These are phyloP conservation scores for Avahi laniger DNA, from an alignment of 2,797 vertebrate species.

Conservation along the genomic window DNA sequence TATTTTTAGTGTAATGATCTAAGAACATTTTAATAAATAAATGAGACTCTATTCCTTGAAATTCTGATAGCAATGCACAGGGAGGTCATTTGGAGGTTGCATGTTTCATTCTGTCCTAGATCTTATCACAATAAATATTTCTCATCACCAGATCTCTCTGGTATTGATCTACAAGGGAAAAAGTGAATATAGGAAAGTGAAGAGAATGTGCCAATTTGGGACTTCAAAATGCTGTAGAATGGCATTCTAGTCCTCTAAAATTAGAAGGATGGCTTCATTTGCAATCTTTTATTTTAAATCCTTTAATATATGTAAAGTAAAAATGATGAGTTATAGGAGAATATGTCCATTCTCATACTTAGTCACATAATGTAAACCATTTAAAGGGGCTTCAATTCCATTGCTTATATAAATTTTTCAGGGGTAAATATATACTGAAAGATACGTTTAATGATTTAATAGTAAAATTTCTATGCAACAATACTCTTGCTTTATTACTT, in stretches of 20 bases:
- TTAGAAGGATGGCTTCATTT: neutral
- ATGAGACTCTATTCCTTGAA: neutral
- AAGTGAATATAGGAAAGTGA: neutral
- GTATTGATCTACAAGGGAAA: neutral
- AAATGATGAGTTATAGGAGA: neutral
- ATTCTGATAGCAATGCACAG: neutral
- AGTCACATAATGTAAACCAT: neutral
- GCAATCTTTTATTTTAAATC: neutral
- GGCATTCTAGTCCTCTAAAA: neutral
- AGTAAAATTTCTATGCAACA: neutral
- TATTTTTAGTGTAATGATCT: neutral
- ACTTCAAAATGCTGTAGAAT: neutral
- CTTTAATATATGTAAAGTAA: neutral
- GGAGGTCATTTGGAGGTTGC: neutral
- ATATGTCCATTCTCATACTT: neutral
- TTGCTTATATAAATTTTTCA: neutral
- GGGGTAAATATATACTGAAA: conserved; percentile 39
- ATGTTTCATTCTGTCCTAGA: neutral
- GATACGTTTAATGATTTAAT: neutral
- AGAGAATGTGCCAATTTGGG: neutral
- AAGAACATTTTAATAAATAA: neutral
- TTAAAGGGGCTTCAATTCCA: conserved; percentile 12
- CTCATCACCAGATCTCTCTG: neutral
- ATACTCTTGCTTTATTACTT: conserved; percentile 21
- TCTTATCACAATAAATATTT: neutral